Conservation (phyloP, 1,140 invertebrate genomes). For the Aphis gossypii region DNA sequence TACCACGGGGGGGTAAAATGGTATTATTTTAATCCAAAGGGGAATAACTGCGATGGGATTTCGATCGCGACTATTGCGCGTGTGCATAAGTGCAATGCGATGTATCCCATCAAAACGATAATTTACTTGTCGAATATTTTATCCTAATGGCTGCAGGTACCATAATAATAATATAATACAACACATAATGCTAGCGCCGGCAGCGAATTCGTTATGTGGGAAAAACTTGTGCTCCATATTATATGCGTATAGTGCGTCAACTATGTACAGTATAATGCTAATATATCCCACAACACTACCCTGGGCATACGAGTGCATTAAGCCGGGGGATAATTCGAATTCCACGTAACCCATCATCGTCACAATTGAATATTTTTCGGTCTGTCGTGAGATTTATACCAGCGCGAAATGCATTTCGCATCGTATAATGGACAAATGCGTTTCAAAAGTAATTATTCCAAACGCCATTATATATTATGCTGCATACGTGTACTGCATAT, state of each 20-base stretch:
- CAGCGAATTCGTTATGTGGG: not conserved
- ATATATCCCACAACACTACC: not conserved
- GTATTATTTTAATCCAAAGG: conserved; percentile 31
- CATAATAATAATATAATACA: not conserved
- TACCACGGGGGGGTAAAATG: not conserved
- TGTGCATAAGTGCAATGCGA: conserved; percentile 37
- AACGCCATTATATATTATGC: not conserved
- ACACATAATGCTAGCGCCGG: not conserved
- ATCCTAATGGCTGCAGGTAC: conserved; percentile 12
- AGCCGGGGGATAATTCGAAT: not conserved
- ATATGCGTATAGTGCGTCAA: not conserved
- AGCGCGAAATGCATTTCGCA: not conserved
- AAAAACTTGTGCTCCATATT: not conserved
- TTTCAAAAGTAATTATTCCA: not conserved
- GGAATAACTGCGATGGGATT: conserved; percentile 37
- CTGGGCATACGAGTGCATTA: not conserved
- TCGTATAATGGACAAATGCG: not conserved
- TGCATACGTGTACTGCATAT: not conserved
- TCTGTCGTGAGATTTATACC: not conserved
- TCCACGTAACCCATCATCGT: not conserved
- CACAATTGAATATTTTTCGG: not conserved
- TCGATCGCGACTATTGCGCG: conserved; percentile 5
- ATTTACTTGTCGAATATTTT: conserved; percentile 46
- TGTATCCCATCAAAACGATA: conserved; percentile 49
- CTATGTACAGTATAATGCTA: not conserved